Base-by-base conservation (phyloP, 2,888 invertebrate genomes). In the Trissolcus brochymenae region DNA sequence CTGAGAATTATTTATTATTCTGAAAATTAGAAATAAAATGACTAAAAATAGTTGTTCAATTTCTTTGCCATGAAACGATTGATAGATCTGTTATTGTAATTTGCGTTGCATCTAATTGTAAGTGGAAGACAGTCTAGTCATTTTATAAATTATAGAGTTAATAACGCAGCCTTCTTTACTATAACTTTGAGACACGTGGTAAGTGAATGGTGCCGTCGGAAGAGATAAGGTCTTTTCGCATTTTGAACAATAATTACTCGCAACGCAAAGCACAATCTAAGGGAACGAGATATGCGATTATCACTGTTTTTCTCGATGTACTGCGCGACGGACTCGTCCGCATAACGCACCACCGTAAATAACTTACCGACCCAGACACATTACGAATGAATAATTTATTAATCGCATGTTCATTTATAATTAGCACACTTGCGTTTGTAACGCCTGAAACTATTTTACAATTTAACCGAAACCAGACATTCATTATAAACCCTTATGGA, bases 321-420 rank as follows among this genome's bases (percentile, higher is more conserved):
- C 41, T 43, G 59, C 25, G 53, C 43, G 56, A 9, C 65, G 11
- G 50, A 41, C 6, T 16, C 40, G 25, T 25, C 17, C 43, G 51
- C 51, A 7, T 29, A 46, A 25, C 46, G 14, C 9, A 50, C n/a
- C 50, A 54, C 46, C 65, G 49, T 65, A 72, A 72, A 64, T 72
- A 72, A 65, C 57, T 25, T 19, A 50, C 57, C 53, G 40, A 56
- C 57, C 53, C 64, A 64, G 65, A 51, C 62, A 25, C 65, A 64
- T 57, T 59, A 40, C 60, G 61, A 65, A 73, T 66, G 66, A 73
- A 67, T 72, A 55, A 67, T 61, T 73, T 73, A 66, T 73, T 73
- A 73, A 73, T 73, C 66, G 56, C 66, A 19, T 67, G 73, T 73
- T 73, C 55, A 49, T 66, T 73, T 51, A 66, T 61, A 73, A 73